Conservation (phyloP, 2,797 vertebrate species). For the Psittacula echo region DNA sequence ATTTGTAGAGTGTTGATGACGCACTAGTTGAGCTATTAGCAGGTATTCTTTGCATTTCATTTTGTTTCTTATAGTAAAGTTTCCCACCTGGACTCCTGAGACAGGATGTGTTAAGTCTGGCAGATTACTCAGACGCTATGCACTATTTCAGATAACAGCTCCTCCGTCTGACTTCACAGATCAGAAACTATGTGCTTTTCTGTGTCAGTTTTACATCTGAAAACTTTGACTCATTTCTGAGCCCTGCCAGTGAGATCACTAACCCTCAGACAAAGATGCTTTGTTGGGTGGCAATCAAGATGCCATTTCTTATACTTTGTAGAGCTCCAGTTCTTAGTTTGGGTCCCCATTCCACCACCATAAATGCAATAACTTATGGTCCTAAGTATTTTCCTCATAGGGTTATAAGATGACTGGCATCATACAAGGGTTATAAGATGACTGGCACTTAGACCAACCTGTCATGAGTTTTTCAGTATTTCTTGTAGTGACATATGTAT, state of each 20-base stretch:
- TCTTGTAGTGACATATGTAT: neutral
- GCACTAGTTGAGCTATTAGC: constrained; percentile 21
- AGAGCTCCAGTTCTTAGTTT: neutral
- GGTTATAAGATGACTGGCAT: neutral
- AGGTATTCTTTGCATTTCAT: constrained; percentile 48
- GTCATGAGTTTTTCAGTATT: neutral
- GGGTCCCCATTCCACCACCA: neutral
- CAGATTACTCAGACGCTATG: constrained; percentile 43
- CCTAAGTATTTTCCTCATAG: neutral
- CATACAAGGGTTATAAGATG: neutral
- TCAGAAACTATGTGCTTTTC: constrained; percentile 1
- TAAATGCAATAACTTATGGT: neutral
- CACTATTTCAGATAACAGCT: constrained; percentile 64
- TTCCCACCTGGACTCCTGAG: constrained; percentile 66
- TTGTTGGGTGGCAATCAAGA: neutral
- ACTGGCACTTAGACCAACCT: neutral
- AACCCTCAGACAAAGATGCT: neutral
- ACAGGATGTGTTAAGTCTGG: constrained; percentile 62
- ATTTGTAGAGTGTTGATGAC: constrained; percentile 34
- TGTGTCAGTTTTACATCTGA: neutral
- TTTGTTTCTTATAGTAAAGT: constrained; percentile 46
- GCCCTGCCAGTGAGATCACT: neutral
- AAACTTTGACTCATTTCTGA: constrained; percentile 26
- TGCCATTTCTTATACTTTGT: neutral
- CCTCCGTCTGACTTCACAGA: constrained; percentile 33